Evolutionary conservation across 1,140 invertebrate species (phyloP).

Genomic region (Pachyrhynchus sulphureomaculatus): DNA sequence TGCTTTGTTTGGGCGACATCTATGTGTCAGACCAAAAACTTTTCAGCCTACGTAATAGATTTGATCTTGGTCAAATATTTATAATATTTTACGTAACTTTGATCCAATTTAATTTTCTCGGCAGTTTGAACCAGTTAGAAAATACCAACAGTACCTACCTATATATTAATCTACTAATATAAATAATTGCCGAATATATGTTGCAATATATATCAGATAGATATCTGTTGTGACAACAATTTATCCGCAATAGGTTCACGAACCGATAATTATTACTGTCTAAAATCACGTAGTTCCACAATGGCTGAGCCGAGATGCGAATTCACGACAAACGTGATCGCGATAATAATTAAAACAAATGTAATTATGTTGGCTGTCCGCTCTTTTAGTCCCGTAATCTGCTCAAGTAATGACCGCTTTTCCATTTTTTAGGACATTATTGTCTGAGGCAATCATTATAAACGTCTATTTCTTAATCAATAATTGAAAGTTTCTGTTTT

Average conservation of each 20-base stretch:
- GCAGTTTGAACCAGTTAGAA: too few species aligned
- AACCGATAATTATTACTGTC: conserved; percentile 24
- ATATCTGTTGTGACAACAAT: conserved; percentile 10
- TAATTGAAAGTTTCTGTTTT: too few species aligned
- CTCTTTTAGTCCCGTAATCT: conserved; percentile 28
- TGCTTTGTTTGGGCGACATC: too few species aligned
- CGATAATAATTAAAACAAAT: conserved; percentile 32
- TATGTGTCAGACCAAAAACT: too few species aligned
- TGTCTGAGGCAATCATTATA: conserved; percentile 11
- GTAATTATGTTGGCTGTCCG: conserved; percentile 26
- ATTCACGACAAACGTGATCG: conserved; percentile 31
- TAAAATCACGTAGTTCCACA: conserved; percentile 32
- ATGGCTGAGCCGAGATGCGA: conserved; percentile 20
- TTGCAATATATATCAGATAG: conserved; percentile 3
- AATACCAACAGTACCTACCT: too few species aligned
- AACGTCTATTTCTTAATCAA: conserved; percentile 2
- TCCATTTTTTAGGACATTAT: conserved; percentile 14
- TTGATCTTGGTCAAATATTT: too few species aligned
- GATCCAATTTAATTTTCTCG: too few species aligned
- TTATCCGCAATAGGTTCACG: conserved; percentile 21
- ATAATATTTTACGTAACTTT: too few species aligned
- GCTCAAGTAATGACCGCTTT: conserved; percentile 23
- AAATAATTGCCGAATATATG: neutral
- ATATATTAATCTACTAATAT: too few species aligned
- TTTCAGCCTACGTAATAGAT: too few species aligned